Evolutionary conservation across 1,140 invertebrate species (phyloP).

Genomic region (Aplysia californica): DNA sequence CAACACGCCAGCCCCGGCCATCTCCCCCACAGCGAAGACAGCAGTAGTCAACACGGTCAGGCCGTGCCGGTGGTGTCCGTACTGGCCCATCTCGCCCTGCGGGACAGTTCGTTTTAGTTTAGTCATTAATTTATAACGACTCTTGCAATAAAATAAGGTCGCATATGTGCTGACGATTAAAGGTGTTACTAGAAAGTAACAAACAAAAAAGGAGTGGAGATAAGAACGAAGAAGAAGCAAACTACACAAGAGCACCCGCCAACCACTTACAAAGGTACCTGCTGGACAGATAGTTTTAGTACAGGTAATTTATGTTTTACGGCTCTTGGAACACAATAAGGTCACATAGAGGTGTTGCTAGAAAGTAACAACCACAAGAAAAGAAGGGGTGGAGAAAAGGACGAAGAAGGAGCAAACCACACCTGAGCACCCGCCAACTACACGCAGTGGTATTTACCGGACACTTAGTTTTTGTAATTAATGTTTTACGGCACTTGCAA

Average conservation of each 20-base stretch:
- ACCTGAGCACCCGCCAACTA: neutral
- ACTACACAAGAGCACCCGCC: neutral
- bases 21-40: conserved; percentile 79
- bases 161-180: neutral
- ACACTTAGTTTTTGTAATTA: no score
- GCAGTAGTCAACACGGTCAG: conserved; percentile 70
- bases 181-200: neutral
- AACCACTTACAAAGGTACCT: neutral
- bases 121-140: no score
- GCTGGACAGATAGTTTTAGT: no score
- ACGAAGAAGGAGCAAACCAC: no score
- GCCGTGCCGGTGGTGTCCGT: conserved; percentile 39
- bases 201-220: neutral
- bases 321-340: no score
- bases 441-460: neutral
- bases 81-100: conserved; percentile 43
- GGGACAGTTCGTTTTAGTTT: no score
- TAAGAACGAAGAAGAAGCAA: neutral
- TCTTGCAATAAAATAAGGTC: neutral
- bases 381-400: no score
- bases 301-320: no score
- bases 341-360: no score
- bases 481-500: no score
- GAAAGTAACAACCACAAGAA: no score
- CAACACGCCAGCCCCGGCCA: conserved; percentile 81